Evolutionary conservation across 2,113 vertebrate species (phyloP), one percentile per base, ranked within the genome.

Genomic region (Corythaeola cristata): DNA sequence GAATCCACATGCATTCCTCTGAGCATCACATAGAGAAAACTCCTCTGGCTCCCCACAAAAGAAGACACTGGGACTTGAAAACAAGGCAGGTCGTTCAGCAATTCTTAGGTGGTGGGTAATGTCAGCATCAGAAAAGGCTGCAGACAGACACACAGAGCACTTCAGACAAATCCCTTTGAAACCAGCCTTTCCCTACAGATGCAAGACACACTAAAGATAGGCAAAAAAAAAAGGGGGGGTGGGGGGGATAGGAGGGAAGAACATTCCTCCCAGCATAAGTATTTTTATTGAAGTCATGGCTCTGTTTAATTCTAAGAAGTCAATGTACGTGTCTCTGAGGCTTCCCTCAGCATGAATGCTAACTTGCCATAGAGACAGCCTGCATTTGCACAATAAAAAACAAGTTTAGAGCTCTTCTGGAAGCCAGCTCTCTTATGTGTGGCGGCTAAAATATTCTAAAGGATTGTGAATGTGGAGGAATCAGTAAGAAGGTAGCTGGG

Each of bases 91-190:
- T 83, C 45, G 71, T 78, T 89, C 59, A 84, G 87, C 69, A 92
- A 92, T 94, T 90, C 88, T 93, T 85, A 89, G 66, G 28, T 89
- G 60, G 71, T 89, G 62, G 86, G 69, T 96, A 94, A 87, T 72
- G 80, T 92, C 94, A 93, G 80, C 92, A 84, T 66, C 77, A 95
- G 77, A 90, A 94, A 90, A 91, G 75, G 63, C 79, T 77, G 76
- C 23, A 92, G 85, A 93, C 80, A 77, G 85, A 83, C 45, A 77
- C 37, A 85, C 27, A 81, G 30, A 90, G 41, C 50, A 84, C 56
- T 93, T 92, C 68, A 90, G 95, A 96, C 72, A 96, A 93, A 87
- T n/a, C 49, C 19, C 62, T 95, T 87, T 96, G 93, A 90, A 90
- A 90, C 10, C 9, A 89, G 27, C 5, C 47, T 64, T 88, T 85